Evolutionary conservation across 1,140 invertebrate species (phyloP), one percentile per base, ranked within the genome.

Genomic region (Laupala kohalensis): DNA sequence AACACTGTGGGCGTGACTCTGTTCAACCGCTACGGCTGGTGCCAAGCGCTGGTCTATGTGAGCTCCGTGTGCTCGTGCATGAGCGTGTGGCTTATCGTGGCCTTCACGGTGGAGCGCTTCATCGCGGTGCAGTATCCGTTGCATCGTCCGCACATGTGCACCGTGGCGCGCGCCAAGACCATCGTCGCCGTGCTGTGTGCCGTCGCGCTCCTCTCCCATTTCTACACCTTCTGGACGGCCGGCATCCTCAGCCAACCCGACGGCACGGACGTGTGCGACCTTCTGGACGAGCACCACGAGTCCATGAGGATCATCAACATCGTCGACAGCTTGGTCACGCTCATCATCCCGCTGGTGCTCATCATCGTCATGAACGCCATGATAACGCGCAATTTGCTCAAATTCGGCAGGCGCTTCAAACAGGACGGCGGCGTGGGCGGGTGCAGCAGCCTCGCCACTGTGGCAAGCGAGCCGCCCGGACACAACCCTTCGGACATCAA

Each of bases 81-180:
- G 0, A 85, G 83, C 73, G 85, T 86, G 9, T 88, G 86, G 86
- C 77, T 87, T 6, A 86, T 86, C 24, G 86, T 89, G 5, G 86
- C 85, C 3, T 88, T 89, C 77, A 89, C 87, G 0, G 83, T 87
- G 0, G 88, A 90, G 74, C 76, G 88, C 53, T 88, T 87, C 78
- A 85, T 88, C 64, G 87, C 87, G 0, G 84, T 89, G 0, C 87
- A 87, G 73, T 87, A 88, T 75, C 88, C 88, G 0, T 79, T 88
- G 9, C 84, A 84, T 26, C 79, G 87, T 9, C 86, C 87, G 3
- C 81, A 81, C 62, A 86, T 86, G 77, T 90, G 88, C 76, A 89
- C 87, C 0, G 84, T 87, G 0, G 76, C 81, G 0, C 78, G 86
- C 4, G 88, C 88, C 0, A 85, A 85, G 67, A 80, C 81, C 2